Evolutionary conservation across 2,888 invertebrate species (phyloP), one percentile per base, ranked within the genome.

Genomic region (Anagyrus pseudococci): DNA sequence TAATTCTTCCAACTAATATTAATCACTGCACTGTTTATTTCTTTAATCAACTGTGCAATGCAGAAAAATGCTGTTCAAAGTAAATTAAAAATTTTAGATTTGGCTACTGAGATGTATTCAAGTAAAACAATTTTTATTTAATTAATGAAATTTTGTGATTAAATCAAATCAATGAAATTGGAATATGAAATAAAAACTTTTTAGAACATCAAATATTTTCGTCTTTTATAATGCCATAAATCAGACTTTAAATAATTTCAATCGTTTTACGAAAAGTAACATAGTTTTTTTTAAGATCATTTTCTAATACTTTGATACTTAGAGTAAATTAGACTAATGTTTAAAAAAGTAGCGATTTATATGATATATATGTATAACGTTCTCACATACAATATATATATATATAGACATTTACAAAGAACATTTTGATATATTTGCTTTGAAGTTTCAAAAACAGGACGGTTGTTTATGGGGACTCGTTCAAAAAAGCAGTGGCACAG

Each of bases 261-360:
- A 58, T 58, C 54, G 63, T 63, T 63, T 58, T 17, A 63, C 63
- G 63, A 25, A 53, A 54, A n/a, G 40, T 54, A 49, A 49, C 53
- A 44, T 49, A 33, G 58, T 58, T 29, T 7, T 43, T 49, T 33
- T 20, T 52, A 43, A 26, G 7, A 43, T 43, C 53, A 54, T 25
- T 46, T 23, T 46, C 55, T 17, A 41, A 25, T 33, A 49, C 44
- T 10, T 55, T 43, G 46, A 63, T 48, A 41, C 49, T 54, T 50
- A 48, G 46, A 58, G 58, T 53, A 55, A 58, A 63, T 58, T 49
- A 62, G 33, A 60, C n/a, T n/a, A 40, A 54, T 54, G 26, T 25
- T 33, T 44, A 25, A 52, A 62, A 46, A 15, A 37, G 3, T 8
- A 37, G 48, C 57, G 26, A 57, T 43, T 62, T 41, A 15, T 53